These are phyloP conservation scores for Chloroclysta siterata DNA, from an alignment of 2,888 invertebrate species.

Conservation along the genomic window DNA sequence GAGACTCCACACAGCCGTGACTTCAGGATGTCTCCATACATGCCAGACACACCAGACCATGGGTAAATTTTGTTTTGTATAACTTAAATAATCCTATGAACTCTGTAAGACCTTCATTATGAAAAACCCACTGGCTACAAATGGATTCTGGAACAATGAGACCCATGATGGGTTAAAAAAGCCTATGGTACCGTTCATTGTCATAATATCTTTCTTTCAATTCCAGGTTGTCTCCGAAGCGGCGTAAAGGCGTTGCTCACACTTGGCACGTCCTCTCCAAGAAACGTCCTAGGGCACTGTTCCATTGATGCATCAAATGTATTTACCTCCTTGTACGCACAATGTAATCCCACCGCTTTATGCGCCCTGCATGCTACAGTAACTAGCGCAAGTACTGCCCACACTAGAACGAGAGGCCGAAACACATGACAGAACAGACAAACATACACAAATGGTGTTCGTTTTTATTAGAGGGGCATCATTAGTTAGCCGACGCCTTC, in stretches of 20 bases:
- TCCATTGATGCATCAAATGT: conserved; percentile 57
- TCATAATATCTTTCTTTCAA: not conserved
- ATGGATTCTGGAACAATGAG: too few species aligned
- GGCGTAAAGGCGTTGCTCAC: conserved; percentile 72
- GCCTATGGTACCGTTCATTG: too few species aligned
- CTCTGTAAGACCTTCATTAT: too few species aligned
- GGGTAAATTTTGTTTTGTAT: conserved; percentile 56
- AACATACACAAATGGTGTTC: too few species aligned
- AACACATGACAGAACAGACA: too few species aligned
- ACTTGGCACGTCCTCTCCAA: conserved; percentile 77
- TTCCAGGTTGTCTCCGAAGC: conserved; percentile 75
- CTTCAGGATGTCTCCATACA: conserved; percentile 81
- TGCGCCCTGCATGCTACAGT: conserved; percentile 11
- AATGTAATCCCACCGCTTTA: conserved; percentile 72
- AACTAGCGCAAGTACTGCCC: conserved; percentile 4
- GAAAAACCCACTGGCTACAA: too few species aligned
- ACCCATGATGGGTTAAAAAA: too few species aligned
- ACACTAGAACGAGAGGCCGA: not conserved
- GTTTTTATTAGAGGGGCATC: too few species aligned
- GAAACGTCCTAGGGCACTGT: conserved; percentile 75
- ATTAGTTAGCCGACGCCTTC: too few species aligned
- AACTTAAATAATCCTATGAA: not conserved
- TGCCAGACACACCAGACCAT: conserved; percentile 81
- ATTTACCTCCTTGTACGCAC: conserved; percentile 40
- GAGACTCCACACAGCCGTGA: conserved; percentile 87